A percentile compares a stretch with the other conserved stretches of the same genome.
phyloP scores from a whole-genome alignment of 1,140 invertebrate genomes.

The Propsilocerus akamusi region DNA sequence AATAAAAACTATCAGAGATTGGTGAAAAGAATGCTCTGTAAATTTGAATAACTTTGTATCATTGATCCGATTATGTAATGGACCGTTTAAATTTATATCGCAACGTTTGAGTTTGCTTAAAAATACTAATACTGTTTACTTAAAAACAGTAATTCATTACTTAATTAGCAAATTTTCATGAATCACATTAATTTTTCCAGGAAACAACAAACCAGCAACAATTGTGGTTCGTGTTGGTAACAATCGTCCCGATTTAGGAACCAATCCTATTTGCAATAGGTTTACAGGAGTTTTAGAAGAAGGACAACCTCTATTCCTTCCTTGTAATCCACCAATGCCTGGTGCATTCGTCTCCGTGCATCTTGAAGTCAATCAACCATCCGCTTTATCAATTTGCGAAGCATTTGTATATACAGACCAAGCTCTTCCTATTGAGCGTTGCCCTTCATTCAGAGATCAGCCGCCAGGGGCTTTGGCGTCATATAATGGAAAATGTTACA shows the following conservation, averaged over 20 bases:
- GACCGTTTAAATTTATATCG: too few relatives aligned
- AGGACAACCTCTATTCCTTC: slow-evolving; percentile 77
- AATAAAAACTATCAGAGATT: too few relatives aligned
- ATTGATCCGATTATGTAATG: too few relatives aligned
- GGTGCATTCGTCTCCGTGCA: slow-evolving; percentile 88
- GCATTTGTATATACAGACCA: slow-evolving; percentile 91
- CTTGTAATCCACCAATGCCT: slow-evolving; percentile 88
- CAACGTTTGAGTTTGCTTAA: too few relatives aligned
- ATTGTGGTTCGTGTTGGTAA: slow-evolving; percentile 84
- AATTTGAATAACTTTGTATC: too few relatives aligned
- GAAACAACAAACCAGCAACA: slow-evolving; percentile 54
- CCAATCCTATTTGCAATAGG: slow-evolving; percentile 82
- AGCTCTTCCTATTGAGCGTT: slow-evolving; percentile 80
- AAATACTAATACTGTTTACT: too few relatives aligned
- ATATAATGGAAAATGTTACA: slow-evolving; percentile 92
- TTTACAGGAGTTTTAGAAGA: slow-evolving; percentile 74
- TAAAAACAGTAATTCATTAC: too few relatives aligned
- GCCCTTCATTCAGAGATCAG: slow-evolving; percentile 81
- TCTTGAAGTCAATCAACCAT: slow-evolving; percentile 48
- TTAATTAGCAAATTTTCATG: too few relatives aligned
- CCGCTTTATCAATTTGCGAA: slow-evolving; percentile 80
- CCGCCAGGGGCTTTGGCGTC: slow-evolving; percentile 81
- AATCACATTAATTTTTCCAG: too few relatives aligned
- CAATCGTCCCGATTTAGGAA: slow-evolving; percentile 81
- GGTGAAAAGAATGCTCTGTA: too few relatives aligned